phyloP scores from a whole-genome alignment of 2,888 invertebrate species.

The Thecophora atra region DNA sequence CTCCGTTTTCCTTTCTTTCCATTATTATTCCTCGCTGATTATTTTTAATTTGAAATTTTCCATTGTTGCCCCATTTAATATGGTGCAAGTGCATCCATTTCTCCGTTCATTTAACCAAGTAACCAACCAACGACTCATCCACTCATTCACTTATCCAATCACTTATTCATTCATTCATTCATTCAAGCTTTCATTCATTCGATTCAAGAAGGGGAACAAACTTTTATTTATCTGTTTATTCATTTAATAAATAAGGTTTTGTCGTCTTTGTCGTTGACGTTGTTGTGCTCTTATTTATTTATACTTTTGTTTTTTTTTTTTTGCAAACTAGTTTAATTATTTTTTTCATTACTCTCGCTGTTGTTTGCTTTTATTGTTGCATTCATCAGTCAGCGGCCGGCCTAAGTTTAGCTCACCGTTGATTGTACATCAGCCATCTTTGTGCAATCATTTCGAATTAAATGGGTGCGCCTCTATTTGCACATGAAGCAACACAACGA shows the following conservation, averaged over 20 bases:
- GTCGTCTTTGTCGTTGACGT: background rate
- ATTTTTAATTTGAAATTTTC: constrained; percentile 29
- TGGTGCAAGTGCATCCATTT: constrained; percentile 29
- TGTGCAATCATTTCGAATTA: constrained; percentile 6
- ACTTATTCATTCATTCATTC: constrained; percentile 6
- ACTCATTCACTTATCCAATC: constrained; percentile 16
- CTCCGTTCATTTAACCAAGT: constrained; percentile 9
- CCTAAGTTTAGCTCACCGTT: constrained; percentile 10
- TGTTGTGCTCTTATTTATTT: constrained; percentile 4
- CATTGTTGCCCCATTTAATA: constrained; percentile 30
- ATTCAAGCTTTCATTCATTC: background rate
- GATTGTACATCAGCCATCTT: background rate
- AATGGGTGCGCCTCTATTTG: background rate
- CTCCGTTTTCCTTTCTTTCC: background rate
- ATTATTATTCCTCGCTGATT: background rate
- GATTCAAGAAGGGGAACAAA: constrained; percentile 28
- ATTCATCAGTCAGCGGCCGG: background rate
- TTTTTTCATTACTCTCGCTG: background rate
- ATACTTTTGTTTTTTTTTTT: no score
- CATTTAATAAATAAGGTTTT: background rate
- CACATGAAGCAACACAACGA: background rate
- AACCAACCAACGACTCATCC: background rate
- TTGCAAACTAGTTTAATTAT: constrained; percentile 25
- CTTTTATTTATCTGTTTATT: constrained; percentile 22
- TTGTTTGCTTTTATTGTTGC: background rate